Evolutionary conservation across 2,113 vertebrate species (phyloP).

Genomic region (Xiphorhynchus elegans): DNA sequence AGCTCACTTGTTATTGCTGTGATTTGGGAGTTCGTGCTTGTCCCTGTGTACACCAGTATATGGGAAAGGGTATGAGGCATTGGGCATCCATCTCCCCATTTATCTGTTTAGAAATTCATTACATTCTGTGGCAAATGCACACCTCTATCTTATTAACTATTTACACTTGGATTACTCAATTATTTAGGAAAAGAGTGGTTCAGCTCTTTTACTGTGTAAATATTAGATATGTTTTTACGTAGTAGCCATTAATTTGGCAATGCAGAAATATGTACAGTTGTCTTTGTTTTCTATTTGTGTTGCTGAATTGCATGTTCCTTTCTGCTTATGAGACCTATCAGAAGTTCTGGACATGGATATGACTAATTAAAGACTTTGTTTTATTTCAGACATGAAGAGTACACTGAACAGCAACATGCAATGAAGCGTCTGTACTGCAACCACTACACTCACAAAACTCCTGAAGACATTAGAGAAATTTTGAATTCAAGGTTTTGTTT

Average conservation of each 20-base stretch:
- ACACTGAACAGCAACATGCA: not conserved
- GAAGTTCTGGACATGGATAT: not conserved
- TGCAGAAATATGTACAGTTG: not conserved
- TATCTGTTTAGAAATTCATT: not conserved
- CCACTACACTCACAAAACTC: accelerated
- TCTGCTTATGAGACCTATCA: not conserved
- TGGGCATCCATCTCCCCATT: not conserved
- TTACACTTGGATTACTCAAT: not conserved
- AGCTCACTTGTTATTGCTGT: not conserved
- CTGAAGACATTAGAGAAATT: not conserved
- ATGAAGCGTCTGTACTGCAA: not conserved
- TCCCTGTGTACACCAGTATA: not conserved
- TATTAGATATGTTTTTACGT: not conserved
- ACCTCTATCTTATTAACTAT: not conserved
- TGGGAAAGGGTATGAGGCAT: not conserved
- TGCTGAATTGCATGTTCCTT: not conserved
- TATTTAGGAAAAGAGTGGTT: not conserved
- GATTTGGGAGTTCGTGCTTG: not conserved
- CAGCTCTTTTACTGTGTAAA: not conserved
- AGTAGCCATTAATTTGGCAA: not conserved
- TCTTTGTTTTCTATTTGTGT: not conserved
- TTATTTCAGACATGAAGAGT: not conserved
- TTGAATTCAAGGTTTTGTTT: not conserved
- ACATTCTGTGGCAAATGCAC: not conserved
- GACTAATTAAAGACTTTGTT: not conserved